Conservation (phyloP, 2,888 invertebrate species). For the Philereme transversata region DNA sequence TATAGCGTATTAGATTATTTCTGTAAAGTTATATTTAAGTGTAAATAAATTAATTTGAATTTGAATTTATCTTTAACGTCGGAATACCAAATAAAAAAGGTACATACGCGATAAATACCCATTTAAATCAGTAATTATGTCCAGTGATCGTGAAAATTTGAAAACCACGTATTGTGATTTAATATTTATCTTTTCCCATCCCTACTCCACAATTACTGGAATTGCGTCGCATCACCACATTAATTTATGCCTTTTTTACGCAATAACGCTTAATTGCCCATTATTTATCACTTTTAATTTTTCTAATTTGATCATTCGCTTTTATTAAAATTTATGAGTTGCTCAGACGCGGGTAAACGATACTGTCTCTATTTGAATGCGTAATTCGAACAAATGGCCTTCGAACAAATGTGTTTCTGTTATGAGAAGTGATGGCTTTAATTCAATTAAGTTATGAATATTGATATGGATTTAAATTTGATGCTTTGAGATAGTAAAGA, state of each 20-base stretch:
- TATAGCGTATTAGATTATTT: no score
- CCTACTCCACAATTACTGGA: conserved; percentile 57
- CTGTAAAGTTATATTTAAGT: no score
- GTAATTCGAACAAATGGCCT: conserved; percentile 74
- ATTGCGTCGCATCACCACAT: conserved; percentile 50
- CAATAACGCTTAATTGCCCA: conserved; percentile 82
- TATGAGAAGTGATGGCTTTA: conserved; percentile 47
- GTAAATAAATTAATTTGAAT: no score
- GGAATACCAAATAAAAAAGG: no score
- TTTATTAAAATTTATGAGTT: conserved; percentile 78
- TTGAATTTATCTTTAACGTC: no score
- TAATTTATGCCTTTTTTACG: conserved; percentile 84
- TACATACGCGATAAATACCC: no score
- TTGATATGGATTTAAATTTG: conserved; percentile 38
- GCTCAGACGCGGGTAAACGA: conserved; percentile 42
- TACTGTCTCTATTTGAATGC: conserved; percentile 74
- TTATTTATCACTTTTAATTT: conserved; percentile 84
- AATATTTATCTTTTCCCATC: conserved; percentile 41
- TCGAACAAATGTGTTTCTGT: conserved; percentile 50
- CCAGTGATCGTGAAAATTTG: no score
- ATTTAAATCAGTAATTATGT: no score
- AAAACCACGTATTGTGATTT: not conserved
- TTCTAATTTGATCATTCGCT: conserved; percentile 79
- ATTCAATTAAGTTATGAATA: conserved; percentile 38
- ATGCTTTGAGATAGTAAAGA: not conserved